Base-by-base conservation (phyloP, 2,113 vertebrate genomes). In the Hiodon alosoides region DNA sequence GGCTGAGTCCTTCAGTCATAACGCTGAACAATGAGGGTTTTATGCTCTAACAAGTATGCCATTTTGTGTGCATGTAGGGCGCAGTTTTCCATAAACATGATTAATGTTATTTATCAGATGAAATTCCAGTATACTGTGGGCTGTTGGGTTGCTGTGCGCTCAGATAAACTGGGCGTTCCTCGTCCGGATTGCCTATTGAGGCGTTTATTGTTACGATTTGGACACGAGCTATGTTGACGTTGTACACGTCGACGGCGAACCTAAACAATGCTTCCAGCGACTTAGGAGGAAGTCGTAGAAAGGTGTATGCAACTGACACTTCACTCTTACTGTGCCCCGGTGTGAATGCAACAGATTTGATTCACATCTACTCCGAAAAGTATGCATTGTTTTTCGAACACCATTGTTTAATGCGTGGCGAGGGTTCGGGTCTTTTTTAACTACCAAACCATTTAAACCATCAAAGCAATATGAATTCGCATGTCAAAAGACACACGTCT, bases 181-280 rank as follows among this genome's bases (percentile, higher is more conserved):
- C 13, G 4, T 71, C 71, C n/a, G 3, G 17, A 10, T 69, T 52
- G 69, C 70, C 51, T 50, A 74, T 62, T 7, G 47, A 48, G 58
- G n/a, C 52, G 72, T 74, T 66, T 71, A 55, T 72, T 76, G 7
- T 17, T 74, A 50, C 64, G 48, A 65, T 73, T 72, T 83, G 84
- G 79, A 72, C 10, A 3, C 31, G 31, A 31, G 31, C 31, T 31
- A 31, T 31, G 31, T 31, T 31, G 52, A 78, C 48, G 72, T 74
- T 58, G 5, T 55, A 59, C 64, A 68, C 53, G 71, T 79, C 62
- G 74, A 75, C 31, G 60, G 74, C 57, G 48, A 72, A 8, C 72
- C 71, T 80, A 80, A 83, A 83, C 77, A 78, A 67, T 58, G 48
- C 58, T 51, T 53, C 52, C 50, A 10, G 17, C 11, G 46, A 54